phyloP scores from a whole-genome alignment of 2,797 vertebrate species.

The Steatocranus sp. region DNA sequence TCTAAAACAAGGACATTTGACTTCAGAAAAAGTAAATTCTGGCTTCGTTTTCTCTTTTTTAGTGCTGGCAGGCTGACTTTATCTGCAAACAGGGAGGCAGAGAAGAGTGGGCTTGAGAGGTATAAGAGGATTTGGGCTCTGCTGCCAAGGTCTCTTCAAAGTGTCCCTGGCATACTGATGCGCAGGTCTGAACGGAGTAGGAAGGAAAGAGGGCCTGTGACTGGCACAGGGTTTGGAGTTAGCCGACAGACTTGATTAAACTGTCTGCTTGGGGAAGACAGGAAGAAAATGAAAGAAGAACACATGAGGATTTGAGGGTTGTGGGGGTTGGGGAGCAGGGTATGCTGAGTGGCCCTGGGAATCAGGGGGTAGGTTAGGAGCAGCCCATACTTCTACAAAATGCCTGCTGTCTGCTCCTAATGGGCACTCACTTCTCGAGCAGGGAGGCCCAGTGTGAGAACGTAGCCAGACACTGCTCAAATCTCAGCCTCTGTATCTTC shows the following conservation, averaged over 20 bases:
- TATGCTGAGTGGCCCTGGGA: slow-evolving; percentile 18
- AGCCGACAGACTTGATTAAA: slow-evolving; percentile 66
- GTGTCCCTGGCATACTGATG: slow-evolving; percentile 66
- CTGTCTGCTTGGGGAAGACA: slow-evolving; percentile 53
- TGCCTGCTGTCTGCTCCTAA: slow-evolving; percentile 51
- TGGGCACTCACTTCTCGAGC: slow-evolving; percentile 38
- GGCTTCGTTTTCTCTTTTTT: slow-evolving; percentile 5
- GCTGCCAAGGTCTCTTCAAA: slow-evolving; percentile 50
- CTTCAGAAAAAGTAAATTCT: slow-evolving; percentile 19
- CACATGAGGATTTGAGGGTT: not conserved
- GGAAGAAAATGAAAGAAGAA: slow-evolving; percentile 58
- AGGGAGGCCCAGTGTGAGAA: not conserved
- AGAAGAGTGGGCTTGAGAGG: slow-evolving; percentile 36
- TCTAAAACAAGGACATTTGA: slow-evolving; percentile 30
- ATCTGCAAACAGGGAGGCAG: slow-evolving; percentile 47
- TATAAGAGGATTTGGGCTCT: slow-evolving; percentile 58
- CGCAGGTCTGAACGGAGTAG: slow-evolving; percentile 8
- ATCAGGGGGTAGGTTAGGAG: slow-evolving; percentile 18
- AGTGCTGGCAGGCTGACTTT: slow-evolving; percentile 39
- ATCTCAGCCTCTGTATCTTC: slow-evolving; percentile 11
- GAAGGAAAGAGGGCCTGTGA: slow-evolving; percentile 13
- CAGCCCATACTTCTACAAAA: slow-evolving; percentile 43
- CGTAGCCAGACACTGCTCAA: slow-evolving; percentile 8
- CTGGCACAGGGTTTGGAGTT: slow-evolving; percentile 43
- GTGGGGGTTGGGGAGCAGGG: not conserved